Evolutionary conservation across 2,113 vertebrate species (phyloP), one percentile per base, ranked within the genome.

Genomic region (Enhydra lutris): DNA sequence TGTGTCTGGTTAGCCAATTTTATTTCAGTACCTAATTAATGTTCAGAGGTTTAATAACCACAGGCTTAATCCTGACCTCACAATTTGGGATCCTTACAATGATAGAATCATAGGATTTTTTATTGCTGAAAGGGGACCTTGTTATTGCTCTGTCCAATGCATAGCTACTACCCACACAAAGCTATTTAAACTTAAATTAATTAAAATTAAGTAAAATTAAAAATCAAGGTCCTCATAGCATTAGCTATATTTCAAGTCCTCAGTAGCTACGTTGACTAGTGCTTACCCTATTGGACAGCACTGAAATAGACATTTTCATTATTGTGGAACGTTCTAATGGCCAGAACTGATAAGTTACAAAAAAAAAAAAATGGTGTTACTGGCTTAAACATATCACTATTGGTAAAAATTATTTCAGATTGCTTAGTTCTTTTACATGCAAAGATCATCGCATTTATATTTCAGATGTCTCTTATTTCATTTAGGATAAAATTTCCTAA

Each of bases 171-270:
- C 50, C 15, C 34, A 65, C 36, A 34, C 45, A 31, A 91, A 63
- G 36, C 36, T 91, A 65, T 89, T 97, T 78, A 36, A 71, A 90
- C 80, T 59, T 91, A 57, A 79, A 36, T 57, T 50, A 65, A 76
- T 24, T 67, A 78, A 82, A 89, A 92, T 45, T 18, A 67, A 52
- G 45, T 86, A 39, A 69, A 92, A 83, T 82, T 79, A 69, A 94
- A 63, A 89, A 47, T 69, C 59, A 93, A 96, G 17, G 89, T 96
- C 31, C 31, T 92, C 50, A 2, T 94, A 96, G n/a, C 29, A 71
- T 91, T 88, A 84, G 21, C 23, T 71, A 45, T 18, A 69, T 84
- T 96, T 97, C 74, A 87, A 63, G 76, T 86, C 24, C 45, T 89
- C 24, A 59, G 13, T 78, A 63, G 82, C 29, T 63, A 52, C 24